Percentiles rank a stretch among this genome's conserved stretches.
These are phyloP conservation scores for Mesopsocus fuscifrons DNA, from an alignment of 2,888 invertebrate genomes.

Conservation along the genomic window DNA sequence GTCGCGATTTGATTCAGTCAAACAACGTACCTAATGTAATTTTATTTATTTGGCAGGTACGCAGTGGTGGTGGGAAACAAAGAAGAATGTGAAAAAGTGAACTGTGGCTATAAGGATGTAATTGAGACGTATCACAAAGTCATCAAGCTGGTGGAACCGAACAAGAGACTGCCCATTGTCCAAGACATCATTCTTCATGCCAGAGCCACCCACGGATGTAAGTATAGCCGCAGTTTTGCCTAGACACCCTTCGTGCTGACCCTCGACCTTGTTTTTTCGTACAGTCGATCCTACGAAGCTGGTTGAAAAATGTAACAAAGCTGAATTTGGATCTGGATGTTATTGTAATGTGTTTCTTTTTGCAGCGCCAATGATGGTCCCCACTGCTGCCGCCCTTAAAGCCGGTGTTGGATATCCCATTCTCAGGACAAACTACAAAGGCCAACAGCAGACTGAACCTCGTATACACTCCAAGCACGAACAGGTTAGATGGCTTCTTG, in stretches of 20 bases:
- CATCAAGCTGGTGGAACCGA: constrained; percentile 16
- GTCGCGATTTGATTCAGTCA: too few relatives aligned
- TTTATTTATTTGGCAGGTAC: constrained; percentile 25
- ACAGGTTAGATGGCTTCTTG: too few relatives aligned
- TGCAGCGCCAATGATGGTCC: constrained; percentile 27
- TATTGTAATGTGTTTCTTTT: neutral
- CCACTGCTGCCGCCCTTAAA: constrained; percentile 66
- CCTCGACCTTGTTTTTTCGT: too few relatives aligned
- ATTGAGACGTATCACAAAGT: neutral
- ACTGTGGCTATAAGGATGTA: neutral
- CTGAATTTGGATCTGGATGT: too few relatives aligned
- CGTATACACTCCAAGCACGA: constrained; percentile 4
- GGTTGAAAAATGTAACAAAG: too few relatives aligned
- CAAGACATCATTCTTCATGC: constrained; percentile 13
- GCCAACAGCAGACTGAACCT: constrained; percentile 6
- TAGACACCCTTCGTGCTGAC: too few relatives aligned
- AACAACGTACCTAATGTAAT: too few relatives aligned
- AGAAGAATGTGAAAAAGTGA: constrained; percentile 1
- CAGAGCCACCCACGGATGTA: neutral
- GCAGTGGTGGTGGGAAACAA: neutral
- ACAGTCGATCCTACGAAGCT: too few relatives aligned
- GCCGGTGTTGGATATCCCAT: constrained; percentile 74
- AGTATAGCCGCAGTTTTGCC: too few relatives aligned
- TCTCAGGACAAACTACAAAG: constrained; percentile 21
- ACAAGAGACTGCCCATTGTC: constrained; percentile 17